phyloP scores from a whole-genome alignment of 2,113 vertebrate species.

The Podarcis raffonei region DNA sequence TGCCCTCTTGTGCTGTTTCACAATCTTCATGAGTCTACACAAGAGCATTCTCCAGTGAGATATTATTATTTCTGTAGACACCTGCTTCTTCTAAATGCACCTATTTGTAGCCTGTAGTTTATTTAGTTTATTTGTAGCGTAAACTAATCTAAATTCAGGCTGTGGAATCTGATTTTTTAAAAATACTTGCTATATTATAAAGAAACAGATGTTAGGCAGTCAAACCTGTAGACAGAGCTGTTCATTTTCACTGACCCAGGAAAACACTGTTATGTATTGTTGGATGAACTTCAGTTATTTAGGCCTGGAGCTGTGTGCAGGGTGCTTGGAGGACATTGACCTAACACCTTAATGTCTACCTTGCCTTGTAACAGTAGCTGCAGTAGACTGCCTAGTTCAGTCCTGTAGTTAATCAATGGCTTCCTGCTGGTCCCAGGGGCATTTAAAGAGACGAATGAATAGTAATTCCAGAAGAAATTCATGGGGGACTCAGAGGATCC shows the following conservation, averaged over 20 bases:
- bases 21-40: neutral
- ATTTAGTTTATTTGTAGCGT: neutral
- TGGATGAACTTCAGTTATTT: neutral
- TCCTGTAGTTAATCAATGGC: neutral
- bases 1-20: neutral
- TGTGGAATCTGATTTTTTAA: neutral
- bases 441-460: neutral
- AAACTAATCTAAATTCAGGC: neutral
- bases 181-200: neutral
- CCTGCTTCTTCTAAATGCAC: slow-evolving; percentile 11
- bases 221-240: neutral
- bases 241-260: neutral
- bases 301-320: neutral
- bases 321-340: neutral
- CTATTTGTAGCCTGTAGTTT: neutral
- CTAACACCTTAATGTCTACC: neutral
- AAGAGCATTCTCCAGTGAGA: neutral
- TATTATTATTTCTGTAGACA: neutral
- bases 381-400: neutral
- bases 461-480: neutral
- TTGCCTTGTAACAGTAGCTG: neutral
- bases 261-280: neutral
- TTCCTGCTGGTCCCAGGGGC: neutral
- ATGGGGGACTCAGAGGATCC: neutral
- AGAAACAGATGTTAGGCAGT: neutral